Evolutionary conservation across 2,888 invertebrate species (phyloP).

Genomic region (Hirtodrosophila alboralis): DNA sequence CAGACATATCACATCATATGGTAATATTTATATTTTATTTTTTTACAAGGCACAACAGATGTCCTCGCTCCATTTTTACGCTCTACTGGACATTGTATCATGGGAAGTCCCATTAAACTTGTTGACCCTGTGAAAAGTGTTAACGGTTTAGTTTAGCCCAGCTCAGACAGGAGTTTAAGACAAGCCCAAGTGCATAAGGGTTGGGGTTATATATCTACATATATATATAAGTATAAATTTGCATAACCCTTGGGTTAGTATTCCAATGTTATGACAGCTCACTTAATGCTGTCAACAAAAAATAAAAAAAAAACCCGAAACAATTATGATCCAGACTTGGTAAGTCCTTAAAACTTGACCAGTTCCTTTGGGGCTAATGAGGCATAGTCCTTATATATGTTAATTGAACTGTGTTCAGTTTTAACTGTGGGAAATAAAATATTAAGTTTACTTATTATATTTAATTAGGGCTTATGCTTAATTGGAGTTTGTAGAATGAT

Average conservation of each 20-base stretch:
- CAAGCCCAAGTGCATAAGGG: slow-evolving; percentile 4
- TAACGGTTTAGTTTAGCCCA: slow-evolving; percentile 48
- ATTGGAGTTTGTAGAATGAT: too few relatives aligned
- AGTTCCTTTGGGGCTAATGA: slow-evolving; percentile 37
- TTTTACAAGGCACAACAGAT: slow-evolving; percentile 19
- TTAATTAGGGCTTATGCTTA: too few relatives aligned
- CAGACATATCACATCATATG: slow-evolving; percentile 57
- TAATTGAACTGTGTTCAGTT: slow-evolving; percentile 3
- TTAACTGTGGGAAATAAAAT: slow-evolving; percentile 34
- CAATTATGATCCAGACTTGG: slow-evolving; percentile 29
- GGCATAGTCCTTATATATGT: slow-evolving; percentile 3
- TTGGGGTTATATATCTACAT: slow-evolving; percentile 1
- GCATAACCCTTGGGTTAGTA: slow-evolving; percentile 35
- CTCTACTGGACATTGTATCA: slow-evolving; percentile 55
- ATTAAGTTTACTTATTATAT: slow-evolving; percentile 3
- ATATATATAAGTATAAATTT: too few relatives aligned
- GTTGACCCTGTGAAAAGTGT: slow-evolving; percentile 41
- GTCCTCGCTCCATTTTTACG: slow-evolving; percentile 29
- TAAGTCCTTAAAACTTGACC: slow-evolving; percentile 5
- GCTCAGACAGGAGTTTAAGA: slow-evolving; percentile 21
- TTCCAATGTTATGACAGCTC: slow-evolving; percentile 71
- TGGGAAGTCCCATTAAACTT: slow-evolving; percentile 44
- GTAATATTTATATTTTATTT: slow-evolving; percentile 48
- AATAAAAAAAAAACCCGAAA: slow-evolving; percentile 6
- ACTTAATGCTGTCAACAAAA: slow-evolving; percentile 52